Base-by-base conservation (phyloP, 2,113 vertebrate species). In the Lepus timidus region DNA sequence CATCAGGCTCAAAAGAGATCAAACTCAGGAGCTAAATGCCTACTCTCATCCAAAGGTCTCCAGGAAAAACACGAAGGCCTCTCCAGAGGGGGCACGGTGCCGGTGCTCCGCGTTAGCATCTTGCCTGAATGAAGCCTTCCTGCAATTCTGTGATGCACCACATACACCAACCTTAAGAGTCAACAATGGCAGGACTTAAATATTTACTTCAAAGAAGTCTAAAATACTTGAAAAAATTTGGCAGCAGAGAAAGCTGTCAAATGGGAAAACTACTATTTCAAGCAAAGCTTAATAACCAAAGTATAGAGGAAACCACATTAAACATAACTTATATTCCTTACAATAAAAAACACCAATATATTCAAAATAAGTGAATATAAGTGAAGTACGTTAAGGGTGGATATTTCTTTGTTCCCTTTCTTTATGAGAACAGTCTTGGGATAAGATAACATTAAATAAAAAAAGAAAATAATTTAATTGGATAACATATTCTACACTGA, bases 381-480 rank as follows among this genome's bases (percentile, higher is more conserved):
- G 31, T 91, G 91, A 97, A 95, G 92, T 85, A 71, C 90, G 64
- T 71, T 96, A 91, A 93, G 61, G 65, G 49, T 70, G 55, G 71
- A 11, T 93, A 94, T 93, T 85, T 88, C 88, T 92, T 92, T 93
- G 90, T 90, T 96, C 95, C 93, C 94, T 96, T 95, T 94, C 88
- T 90, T 95, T 93, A 91, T 83, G 95, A 96, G 96, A 97, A 97
- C 83, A 94, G 88, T 91, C 92, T 96, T 92, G 73, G 90, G 70
- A 95, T 80, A 58, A 58, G 14, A 58, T 44, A 95, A 90, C 70
- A 96, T 97, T 96, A 97, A 97, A 97, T 96, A 97, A 96, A 89
- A 97, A 86, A 95, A 67, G 95, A 90, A 94, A 97, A 97, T 97
- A 97, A 97, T 94, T 97, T 97, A 97, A 95, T 87, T 73, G 85